Percentiles rank a stretch among this genome's conserved stretches.
Evolutionary conservation across 2,113 vertebrate species (phyloP).

Genomic region (Bucco capensis): DNA sequence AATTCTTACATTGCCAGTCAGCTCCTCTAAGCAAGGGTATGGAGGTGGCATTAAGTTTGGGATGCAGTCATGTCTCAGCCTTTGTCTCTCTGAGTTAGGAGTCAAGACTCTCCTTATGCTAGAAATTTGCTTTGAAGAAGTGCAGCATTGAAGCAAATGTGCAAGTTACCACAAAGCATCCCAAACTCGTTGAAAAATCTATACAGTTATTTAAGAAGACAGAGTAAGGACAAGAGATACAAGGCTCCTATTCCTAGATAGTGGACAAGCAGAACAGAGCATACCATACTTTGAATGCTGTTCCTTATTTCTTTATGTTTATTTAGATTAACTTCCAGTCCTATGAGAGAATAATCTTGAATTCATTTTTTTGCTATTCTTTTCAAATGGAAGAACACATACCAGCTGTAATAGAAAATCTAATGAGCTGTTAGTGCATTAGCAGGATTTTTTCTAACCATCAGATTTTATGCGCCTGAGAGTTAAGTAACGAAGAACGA

Average conservation of each 20-base stretch:
- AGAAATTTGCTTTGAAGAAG: neutral
- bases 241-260: neutral
- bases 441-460: neutral
- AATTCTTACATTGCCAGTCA: neutral
- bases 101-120: neutral
- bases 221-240: neutral
- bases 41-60: neutral
- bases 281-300: neutral
- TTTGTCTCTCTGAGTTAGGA: neutral
- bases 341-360: neutral
- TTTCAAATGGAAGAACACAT: neutral
- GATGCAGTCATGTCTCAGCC: neutral
- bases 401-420: neutral
- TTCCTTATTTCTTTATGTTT: neutral
- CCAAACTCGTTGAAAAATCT: neutral
- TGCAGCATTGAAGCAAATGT: neutral
- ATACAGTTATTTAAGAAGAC: neutral
- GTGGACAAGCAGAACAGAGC: neutral
- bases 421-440: neutral
- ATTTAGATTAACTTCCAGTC: neutral
- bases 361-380: neutral
- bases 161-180: neutral
- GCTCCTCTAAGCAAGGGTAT: neutral
- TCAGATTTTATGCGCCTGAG: constrained; percentile 2
- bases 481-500: constrained; percentile 28